Base-by-base conservation (phyloP, 2,797 vertebrate species). In the Glossophaga mutica region DNA sequence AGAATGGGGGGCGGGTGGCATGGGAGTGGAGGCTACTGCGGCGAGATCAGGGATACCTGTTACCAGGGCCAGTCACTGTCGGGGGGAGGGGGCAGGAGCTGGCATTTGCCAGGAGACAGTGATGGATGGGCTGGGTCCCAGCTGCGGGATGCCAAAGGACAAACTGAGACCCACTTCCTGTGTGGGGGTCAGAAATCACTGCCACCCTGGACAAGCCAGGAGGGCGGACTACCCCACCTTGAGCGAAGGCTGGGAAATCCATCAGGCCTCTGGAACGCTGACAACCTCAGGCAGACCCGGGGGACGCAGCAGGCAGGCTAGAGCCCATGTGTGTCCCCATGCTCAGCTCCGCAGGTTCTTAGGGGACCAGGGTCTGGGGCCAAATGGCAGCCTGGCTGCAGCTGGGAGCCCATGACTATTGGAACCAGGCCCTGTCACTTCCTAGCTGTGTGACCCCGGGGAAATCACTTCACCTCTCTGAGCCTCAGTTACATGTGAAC, bases 51-150 rank as follows among this genome's bases (percentile, higher is more conserved):
- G 22, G 39, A 55, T 0, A 6, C 26, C 0, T 65, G 71, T 0
- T 3, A 67, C 77, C 90, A 39, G 57, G 46, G 65, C 52, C 39
- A 74, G 95, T 82, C 91, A 44, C 94, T 19, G 92, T 94, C 96
- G 94, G 74, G 65, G 0, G 34, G 9, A 1, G 39, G 55, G n/a
- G 52, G 37, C 57, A 52, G 79, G 85, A 92, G 52, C 44, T 73
- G 92, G 97, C 22, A n/a, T 37, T 98, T 97, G 96, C 97, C 89
- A 88, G 97, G 84, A 98, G 98, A 98, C 97, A 98, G 97, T 97
- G 98, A 98, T 95, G 94, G 94, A 97, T 97, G 92, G 97, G 44
- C 65, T 90, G 70, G 1, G 52, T 94, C 85, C 91, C 6, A 10
- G 81, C 39, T 55, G 46, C 9, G 0, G 97, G 94, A 86, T 21